Percentiles rank a stretch among this genome's conserved stretches.
These are phyloP conservation scores for Aurelia coerulea DNA, from an alignment of 30 jellyfish, hydroid and myxozoan genomes.

Conservation along the genomic window DNA sequence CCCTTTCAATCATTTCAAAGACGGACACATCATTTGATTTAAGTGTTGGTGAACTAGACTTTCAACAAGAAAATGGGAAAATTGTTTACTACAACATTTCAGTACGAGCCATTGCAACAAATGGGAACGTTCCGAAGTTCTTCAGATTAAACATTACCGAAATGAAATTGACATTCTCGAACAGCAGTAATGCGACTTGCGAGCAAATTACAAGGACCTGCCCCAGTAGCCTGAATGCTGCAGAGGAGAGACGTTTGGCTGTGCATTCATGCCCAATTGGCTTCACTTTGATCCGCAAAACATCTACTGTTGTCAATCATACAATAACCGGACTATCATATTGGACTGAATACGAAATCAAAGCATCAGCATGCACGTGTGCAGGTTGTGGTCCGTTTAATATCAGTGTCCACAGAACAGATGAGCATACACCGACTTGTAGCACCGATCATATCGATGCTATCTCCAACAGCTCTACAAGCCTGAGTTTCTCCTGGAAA, in stretches of 20 bases:
- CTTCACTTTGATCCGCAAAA: neutral
- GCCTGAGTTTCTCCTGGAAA: conserved; percentile 36
- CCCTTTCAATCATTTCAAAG: neutral
- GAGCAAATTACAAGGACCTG: too few relatives aligned
- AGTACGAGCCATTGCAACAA: neutral
- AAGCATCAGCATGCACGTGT: conserved; percentile 64
- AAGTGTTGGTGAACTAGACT: conserved; percentile 34
- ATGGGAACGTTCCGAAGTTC: too few relatives aligned
- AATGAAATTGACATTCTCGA: too few relatives aligned
- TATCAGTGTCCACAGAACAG: conserved; percentile 13
- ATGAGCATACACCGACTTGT: conserved; percentile 54
- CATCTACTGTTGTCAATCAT: conserved; percentile 10
- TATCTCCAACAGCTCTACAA: conserved; percentile 11
- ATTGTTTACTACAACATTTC: conserved; percentile 52
- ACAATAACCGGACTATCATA: conserved; percentile 20
- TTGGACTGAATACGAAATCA: conserved; percentile 45
- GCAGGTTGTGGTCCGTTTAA: conserved; percentile 63
- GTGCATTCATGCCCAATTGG: neutral
- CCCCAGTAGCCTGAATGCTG: too few relatives aligned
- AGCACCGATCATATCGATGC: conserved; percentile 13
- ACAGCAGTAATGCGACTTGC: too few relatives aligned
- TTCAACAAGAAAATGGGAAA: conserved; percentile 48
- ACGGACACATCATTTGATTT: conserved; percentile 36
- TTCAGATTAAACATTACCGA: too few relatives aligned
- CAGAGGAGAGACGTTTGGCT: too few relatives aligned